Percentiles rank a stretch among this genome's conserved stretches.
phyloP scores from a whole-genome alignment of 2,888 invertebrate species.

The Caenorhabditis parvicauda region DNA sequence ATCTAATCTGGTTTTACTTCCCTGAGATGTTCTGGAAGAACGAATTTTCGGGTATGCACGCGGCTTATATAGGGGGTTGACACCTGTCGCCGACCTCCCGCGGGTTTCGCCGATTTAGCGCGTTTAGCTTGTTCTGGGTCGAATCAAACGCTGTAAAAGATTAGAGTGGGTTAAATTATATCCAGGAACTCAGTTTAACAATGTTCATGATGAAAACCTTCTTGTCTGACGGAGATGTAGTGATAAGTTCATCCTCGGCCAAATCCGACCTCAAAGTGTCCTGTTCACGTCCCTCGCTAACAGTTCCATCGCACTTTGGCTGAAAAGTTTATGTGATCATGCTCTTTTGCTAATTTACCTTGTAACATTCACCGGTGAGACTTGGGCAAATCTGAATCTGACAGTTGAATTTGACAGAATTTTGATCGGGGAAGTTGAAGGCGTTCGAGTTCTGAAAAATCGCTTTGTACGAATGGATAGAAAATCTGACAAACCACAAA shows the following conservation, averaged over 20 bases:
- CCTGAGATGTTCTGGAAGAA: no score
- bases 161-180: no score
- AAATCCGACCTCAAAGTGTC: slow-evolving; percentile 18
- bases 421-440: slow-evolving; percentile 60
- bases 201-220: no score
- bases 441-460: slow-evolving; percentile 46
- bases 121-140: no score
- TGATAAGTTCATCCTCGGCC: slow-evolving; percentile 23
- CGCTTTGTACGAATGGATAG: neutral
- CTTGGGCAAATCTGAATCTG: slow-evolving; percentile 55
- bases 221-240: slow-evolving; percentile 7
- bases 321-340: slow-evolving; percentile 1
- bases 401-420: slow-evolving; percentile 53
- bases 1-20: no score
- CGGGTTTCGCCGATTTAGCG: no score
- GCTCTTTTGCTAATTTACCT: no score
- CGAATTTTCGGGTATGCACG: no score
- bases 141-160: no score
- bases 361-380: slow-evolving; percentile 39
- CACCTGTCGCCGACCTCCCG: no score
- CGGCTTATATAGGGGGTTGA: no score
- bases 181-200: no score
- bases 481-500: slow-evolving; percentile 36
- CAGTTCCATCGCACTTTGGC: slow-evolving; percentile 20
- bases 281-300: slow-evolving; percentile 13